Base-by-base conservation (phyloP, 2,113 vertebrate genomes). In the Nyctereutes procyonoides region DNA sequence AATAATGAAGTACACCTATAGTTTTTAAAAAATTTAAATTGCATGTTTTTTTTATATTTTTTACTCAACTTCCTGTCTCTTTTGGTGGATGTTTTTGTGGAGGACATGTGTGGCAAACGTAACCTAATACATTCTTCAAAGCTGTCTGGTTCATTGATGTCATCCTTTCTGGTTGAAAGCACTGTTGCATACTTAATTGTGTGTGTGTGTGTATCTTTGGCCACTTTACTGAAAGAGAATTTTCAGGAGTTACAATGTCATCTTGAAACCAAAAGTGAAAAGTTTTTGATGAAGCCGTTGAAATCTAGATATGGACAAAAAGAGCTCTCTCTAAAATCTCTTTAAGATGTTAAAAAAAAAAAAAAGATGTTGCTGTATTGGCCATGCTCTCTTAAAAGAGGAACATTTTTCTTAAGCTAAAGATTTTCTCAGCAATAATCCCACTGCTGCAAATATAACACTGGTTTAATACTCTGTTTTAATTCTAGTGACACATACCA, bases 391-490 rank as follows among this genome's bases (percentile, higher is more conserved):
- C 88, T 88, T 93, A 62, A 87, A 92, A 60, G 12, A 55, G 80
- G 48, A 53, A 92, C 13, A 43, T 43, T 43, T 43, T 43, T 43
- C 89, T 77, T 71, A 85, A 90, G 62, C 16, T 55, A 84, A 91
- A 30, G 60, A 74, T 74, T 81, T 96, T 96, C 28, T 35, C 19
- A 62, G 73, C 82, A 84, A 35, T 51, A 88, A 96, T 73, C 22
- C 56, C 58, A 67, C 28, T 56, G 32, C 56, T 97, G 77, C 35
- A 35, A 43, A 92, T 81, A 79, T 74, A 92, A 85, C 2, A 55
- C 32, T 82, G 8, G 14, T 93, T 97, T 51, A 88, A 48, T 74
- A 32, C 55, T 96, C 73, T 85, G 30, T 56, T 93, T 96, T 89
- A 88, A 53, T 55, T 79, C 62, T 74, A 85, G 17, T 8, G 38